phyloP scores from a whole-genome alignment of 2,797 vertebrate species.

The Benthosema pterotum region DNA sequence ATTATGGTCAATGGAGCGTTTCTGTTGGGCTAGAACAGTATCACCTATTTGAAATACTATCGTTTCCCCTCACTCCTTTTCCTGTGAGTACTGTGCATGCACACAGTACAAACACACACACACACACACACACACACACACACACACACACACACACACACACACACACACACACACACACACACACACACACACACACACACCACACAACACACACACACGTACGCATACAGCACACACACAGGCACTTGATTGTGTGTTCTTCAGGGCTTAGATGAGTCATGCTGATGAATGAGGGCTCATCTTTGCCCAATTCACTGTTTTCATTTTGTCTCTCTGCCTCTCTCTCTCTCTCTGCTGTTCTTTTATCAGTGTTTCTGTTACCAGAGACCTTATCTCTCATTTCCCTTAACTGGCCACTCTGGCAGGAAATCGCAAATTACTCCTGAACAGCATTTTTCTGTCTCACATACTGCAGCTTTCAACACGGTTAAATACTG shows the following conservation, averaged over 20 bases:
- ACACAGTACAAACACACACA: too few relatives aligned
- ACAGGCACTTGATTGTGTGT: not conserved
- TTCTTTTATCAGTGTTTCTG: slow-evolving; percentile 24
- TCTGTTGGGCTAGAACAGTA: too few relatives aligned
- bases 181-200: too few relatives aligned
- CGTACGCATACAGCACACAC: too few relatives aligned
- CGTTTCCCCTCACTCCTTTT: too few relatives aligned
- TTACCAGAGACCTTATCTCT: slow-evolving; percentile 27
- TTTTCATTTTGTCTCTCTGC: too few relatives aligned
- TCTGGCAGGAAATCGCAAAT: slow-evolving; percentile 50
- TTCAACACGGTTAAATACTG: slow-evolving; percentile 54
- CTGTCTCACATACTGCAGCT: slow-evolving; percentile 29
- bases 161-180: too few relatives aligned
- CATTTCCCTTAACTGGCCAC: slow-evolving; percentile 29
- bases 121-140: too few relatives aligned
- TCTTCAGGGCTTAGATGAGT: not conserved
- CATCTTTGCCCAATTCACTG: not conserved
- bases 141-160: too few relatives aligned
- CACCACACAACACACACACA: too few relatives aligned
- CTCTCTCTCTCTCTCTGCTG: not conserved
- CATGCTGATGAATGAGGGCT: slow-evolving; percentile 1
- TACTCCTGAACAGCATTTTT: slow-evolving; percentile 24
- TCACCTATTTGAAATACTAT: not conserved
- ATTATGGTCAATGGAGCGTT: too few relatives aligned
- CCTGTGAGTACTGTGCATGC: too few relatives aligned